phyloP scores from a whole-genome alignment of 2,797 vertebrate genomes.

The Sardinella longiceps region DNA sequence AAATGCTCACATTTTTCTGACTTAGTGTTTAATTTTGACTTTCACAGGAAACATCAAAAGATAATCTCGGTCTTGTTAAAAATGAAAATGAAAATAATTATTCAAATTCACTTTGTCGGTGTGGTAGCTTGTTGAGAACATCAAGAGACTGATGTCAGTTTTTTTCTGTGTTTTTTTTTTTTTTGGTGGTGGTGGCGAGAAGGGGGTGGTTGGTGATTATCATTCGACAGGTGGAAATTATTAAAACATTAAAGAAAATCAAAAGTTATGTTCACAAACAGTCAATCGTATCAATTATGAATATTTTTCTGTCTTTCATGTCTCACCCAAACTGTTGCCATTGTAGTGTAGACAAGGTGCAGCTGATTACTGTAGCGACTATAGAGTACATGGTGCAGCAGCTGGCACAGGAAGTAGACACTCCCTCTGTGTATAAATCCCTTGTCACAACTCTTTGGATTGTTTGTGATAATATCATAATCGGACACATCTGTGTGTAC shows the following conservation, averaged over 20 bases:
- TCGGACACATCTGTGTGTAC: too few species aligned
- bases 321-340: neutral
- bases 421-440: too few species aligned
- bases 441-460: too few species aligned
- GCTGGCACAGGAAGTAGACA: too few species aligned
- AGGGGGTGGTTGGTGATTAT: conserved; percentile 22
- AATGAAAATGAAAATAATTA: conserved; percentile 46
- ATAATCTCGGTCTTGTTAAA: conserved; percentile 40
- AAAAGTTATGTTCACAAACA: conserved; percentile 23
- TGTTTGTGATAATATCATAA: too few species aligned
- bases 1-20: conserved; percentile 58
- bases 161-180: conserved; percentile 42
- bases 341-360: neutral
- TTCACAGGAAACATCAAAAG: conserved; percentile 53
- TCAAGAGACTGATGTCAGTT: conserved; percentile 35
- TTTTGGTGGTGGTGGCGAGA: too few species aligned
- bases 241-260: conserved; percentile 48
- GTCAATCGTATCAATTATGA: neutral
- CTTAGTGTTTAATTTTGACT: conserved; percentile 51
- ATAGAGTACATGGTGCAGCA: too few species aligned
- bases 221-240: conserved; percentile 47
- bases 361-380: neutral
- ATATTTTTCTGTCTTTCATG: neutral
- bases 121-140: conserved; percentile 33
- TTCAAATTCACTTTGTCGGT: conserved; percentile 37